Base-by-base conservation (phyloP, 2,113 vertebrate species). In the Esox niger region DNA sequence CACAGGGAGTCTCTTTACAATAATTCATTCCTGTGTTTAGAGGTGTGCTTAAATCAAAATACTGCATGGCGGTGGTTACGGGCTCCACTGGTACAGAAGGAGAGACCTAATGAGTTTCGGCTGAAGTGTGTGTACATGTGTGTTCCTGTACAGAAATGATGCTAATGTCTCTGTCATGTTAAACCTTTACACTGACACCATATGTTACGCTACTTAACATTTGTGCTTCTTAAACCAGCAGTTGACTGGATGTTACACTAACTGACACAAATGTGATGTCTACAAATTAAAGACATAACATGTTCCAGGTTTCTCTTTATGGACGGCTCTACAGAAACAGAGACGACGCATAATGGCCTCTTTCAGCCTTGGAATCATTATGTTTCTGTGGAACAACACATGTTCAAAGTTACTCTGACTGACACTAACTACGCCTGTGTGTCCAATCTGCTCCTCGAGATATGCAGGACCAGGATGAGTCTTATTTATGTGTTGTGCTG, bases 401-500 rank as follows among this genome's bases (percentile, higher is more conserved):
- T 68, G 73, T 73, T 67, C 58, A 69, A 73, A 66, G 70, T 68
- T 68, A 54, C 70, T 78, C 69, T 82, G 79, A 84, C 69, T 82
- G 82, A 84, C 82, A 79, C 69, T 84, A 82, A 84, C 72, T 75
- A 77, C 71, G 77, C 77, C 76, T 84, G 76, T 84, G 77, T 73
- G 75, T 74, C 79, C 79, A 77, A 76, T 80, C 77, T 80, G 75
- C 75, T 84, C 75, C 66, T 80, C 72, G 17, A 73, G 82, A 78
- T 68, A 72, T 69, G 75, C 64, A 57, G 59, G 74, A 78, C 73
- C 79, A 71, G 65, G 63, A 76, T 77, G 75, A 80, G 80, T 69
- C 78, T 84, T 84, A 82, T 84, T 84, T 84, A 84, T 84, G 75
- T 79, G 73, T 80, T 80, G 70, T 61, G 74, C 82, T 80, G 79